phyloP scores from a whole-genome alignment of 2,113 vertebrate genomes.

The Andinoacara biseriatus region DNA sequence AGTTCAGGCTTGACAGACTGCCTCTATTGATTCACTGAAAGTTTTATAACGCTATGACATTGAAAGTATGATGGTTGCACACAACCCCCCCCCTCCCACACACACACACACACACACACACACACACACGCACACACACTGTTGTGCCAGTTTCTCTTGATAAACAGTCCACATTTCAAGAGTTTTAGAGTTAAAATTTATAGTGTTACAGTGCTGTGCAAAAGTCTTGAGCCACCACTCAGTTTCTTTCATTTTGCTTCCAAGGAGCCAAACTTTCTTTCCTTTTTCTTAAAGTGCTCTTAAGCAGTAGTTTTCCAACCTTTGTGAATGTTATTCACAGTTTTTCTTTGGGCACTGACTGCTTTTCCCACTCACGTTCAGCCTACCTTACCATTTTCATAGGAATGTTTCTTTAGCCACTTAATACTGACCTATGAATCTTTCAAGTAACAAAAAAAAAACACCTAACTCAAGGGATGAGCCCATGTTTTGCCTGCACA shows the following conservation, averaged over 20 bases:
- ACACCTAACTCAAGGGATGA: neutral
- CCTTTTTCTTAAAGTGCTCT: neutral
- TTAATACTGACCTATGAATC: neutral
- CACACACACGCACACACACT: neutral
- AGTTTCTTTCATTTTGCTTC: neutral
- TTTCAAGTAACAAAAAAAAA: neutral
- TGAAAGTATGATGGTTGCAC: neutral
- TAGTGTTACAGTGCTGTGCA: neutral
- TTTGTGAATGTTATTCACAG: neutral
- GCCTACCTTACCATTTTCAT: neutral
- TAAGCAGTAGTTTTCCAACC: neutral
- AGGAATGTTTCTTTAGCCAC: neutral
- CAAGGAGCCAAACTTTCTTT: neutral
- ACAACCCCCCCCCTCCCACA: neutral
- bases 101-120: no score
- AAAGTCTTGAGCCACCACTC: neutral
- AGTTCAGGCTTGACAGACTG: slow-evolving; percentile 20
- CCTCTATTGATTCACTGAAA: slow-evolving; percentile 5
- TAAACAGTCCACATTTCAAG: neutral
- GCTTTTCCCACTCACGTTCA: neutral
- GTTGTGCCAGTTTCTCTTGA: neutral
- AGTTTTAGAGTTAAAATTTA: neutral
- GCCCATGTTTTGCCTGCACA: neutral
- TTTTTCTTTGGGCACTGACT: neutral
- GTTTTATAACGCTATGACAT: slow-evolving; percentile 13